Percentiles rank a stretch among this genome's conserved stretches.
Conservation (phyloP, 1,140 invertebrate genomes). For the Drosophila bocki region DNA sequence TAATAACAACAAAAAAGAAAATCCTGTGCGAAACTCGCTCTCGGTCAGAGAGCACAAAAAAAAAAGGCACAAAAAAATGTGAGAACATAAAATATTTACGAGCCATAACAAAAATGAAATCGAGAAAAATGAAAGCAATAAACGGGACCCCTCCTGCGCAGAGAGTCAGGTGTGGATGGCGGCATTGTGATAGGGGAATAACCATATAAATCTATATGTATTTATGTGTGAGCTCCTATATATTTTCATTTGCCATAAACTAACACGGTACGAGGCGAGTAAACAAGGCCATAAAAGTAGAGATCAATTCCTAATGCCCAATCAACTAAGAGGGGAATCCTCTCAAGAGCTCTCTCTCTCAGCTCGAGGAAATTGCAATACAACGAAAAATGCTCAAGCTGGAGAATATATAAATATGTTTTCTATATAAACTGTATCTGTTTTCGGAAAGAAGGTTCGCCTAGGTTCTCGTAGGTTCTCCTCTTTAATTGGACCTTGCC, state of each 20-base stretch:
- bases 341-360: slow-evolving; percentile 46
- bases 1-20: background rate
- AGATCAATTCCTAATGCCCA: slow-evolving; percentile 81
- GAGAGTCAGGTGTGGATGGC: slow-evolving; percentile 44
- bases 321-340: slow-evolving; percentile 68
- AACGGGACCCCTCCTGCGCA: slow-evolving; percentile 35
- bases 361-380: slow-evolving; percentile 60
- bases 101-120: slow-evolving; percentile 73
- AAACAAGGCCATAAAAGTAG: slow-evolving; percentile 75
- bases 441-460: background rate
- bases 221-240: slow-evolving; percentile 27
- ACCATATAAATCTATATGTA: slow-evolving; percentile 54
- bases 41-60: background rate
- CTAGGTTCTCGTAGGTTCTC: background rate
- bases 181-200: slow-evolving; percentile 51
- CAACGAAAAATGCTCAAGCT: slow-evolving; percentile 32
- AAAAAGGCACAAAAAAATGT: slow-evolving; percentile 38
- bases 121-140: slow-evolving; percentile 79
- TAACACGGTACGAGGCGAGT: slow-evolving; percentile 58
- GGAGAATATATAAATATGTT: background rate
- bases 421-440: background rate
- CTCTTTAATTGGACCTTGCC: background rate
- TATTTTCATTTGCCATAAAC: slow-evolving; percentile 65
- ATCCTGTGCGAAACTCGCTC: slow-evolving; percentile 3
- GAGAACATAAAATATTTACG: slow-evolving; percentile 79